phyloP scores from a whole-genome alignment of 2,797 vertebrate genomes.

The Sparidentex hasta region DNA sequence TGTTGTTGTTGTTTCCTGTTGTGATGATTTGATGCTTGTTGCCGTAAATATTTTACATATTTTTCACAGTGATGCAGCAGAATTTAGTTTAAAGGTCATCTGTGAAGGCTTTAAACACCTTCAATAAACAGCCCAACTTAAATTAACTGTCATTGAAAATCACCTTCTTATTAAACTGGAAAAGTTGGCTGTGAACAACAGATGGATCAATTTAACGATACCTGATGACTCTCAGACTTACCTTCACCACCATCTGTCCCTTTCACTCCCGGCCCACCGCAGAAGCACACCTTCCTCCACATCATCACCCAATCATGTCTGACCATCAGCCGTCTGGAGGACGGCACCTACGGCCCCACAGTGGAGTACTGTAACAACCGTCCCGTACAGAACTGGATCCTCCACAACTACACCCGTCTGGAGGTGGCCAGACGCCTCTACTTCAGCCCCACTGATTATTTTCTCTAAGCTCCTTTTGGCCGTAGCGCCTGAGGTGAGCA shows the following conservation, averaged over 20 bases:
- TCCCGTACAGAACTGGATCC: conserved; percentile 88
- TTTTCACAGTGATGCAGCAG: background rate
- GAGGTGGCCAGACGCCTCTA: conserved; percentile 93
- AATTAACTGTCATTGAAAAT: conserved; percentile 4
- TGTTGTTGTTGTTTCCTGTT: background rate
- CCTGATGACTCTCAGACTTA: conserved; percentile 46
- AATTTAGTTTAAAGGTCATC: background rate
- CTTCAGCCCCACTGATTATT: conserved; percentile 92
- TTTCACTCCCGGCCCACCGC: conserved; percentile 75
- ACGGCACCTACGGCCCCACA: conserved; percentile 89
- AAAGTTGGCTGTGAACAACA: conserved; percentile 19
- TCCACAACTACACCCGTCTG: conserved; percentile 90
- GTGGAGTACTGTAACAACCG: conserved; percentile 92
- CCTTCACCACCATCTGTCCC: conserved; percentile 66
- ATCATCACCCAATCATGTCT: conserved; percentile 95
- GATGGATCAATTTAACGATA: conserved; percentile 33
- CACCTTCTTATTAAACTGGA: background rate
- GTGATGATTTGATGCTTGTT: background rate
- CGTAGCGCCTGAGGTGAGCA: conserved; percentile 69
- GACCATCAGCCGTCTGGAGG: conserved; percentile 90
- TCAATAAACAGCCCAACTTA: background rate
- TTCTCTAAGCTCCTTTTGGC: conserved; percentile 84
- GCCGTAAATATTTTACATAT: background rate
- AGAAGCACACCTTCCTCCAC: conserved; percentile 94
- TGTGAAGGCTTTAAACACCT: conserved; percentile 7